These are phyloP conservation scores for Pelobates cultripes DNA, from an alignment of 2,797 vertebrate genomes.

Conservation along the genomic window DNA sequence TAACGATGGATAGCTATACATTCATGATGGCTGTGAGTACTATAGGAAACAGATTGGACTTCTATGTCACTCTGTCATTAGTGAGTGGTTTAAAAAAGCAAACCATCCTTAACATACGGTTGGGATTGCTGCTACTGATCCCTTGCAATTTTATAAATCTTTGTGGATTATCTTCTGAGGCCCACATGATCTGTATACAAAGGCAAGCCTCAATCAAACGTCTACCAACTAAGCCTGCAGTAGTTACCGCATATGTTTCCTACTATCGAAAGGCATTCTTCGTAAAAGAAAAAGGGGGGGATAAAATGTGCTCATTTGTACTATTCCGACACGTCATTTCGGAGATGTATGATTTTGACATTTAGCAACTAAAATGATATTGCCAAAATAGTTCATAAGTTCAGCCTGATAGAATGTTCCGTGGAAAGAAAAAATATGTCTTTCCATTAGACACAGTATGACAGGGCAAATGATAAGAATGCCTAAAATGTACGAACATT, in stretches of 20 bases:
- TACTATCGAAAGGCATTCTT: constrained; percentile 47
- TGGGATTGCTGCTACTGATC: constrained; percentile 48
- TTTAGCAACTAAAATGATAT: constrained; percentile 74
- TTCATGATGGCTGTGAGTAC: constrained; percentile 6
- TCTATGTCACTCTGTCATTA: constrained; percentile 44
- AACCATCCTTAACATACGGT: constrained; percentile 54
- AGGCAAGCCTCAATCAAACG: constrained; percentile 54
- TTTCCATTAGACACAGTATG: constrained; percentile 62
- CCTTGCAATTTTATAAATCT: constrained; percentile 47
- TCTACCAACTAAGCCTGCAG: constrained; percentile 22
- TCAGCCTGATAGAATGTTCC: constrained; percentile 65
- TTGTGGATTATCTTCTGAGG: constrained; percentile 47
- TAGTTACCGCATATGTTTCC: constrained; percentile 45
- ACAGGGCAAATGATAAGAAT: constrained; percentile 66
- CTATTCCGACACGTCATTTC: constrained; percentile 66
- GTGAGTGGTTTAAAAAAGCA: constrained; percentile 40
- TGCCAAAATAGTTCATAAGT: constrained; percentile 67
- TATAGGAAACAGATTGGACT: constrained; percentile 47
- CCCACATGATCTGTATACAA: constrained; percentile 43
- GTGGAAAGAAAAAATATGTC: constrained; percentile 67
- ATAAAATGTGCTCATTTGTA: constrained; percentile 58
- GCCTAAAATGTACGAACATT: constrained; percentile 57
- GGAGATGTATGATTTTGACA: constrained; percentile 73
- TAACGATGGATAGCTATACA: too few relatives aligned
- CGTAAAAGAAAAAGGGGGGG: constrained; percentile 20